These are phyloP conservation scores for Mellivora capensis DNA, from an alignment of 2,113 vertebrate genomes.

Conservation along the genomic window DNA sequence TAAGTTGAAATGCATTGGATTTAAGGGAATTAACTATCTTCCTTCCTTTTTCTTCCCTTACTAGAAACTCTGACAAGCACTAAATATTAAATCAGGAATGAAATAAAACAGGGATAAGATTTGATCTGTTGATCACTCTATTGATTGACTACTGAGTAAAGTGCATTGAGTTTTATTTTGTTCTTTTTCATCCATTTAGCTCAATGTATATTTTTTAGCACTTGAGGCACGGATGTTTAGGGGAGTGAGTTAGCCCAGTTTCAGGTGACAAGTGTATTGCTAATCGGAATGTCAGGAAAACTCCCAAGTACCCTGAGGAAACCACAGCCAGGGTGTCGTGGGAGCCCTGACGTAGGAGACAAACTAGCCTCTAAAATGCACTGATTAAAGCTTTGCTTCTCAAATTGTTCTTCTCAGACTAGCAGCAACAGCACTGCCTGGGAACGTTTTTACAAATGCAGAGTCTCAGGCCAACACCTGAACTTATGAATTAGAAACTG, in stretches of 20 bases:
- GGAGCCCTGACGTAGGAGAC: not conserved
- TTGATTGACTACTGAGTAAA: conserved; percentile 4
- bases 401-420: not conserved
- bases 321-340: not conserved
- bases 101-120: not conserved
- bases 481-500: not conserved
- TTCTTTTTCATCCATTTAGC: not conserved
- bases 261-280: not conserved
- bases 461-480: not conserved
- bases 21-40: not conserved
- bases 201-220: not conserved
- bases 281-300: not conserved
- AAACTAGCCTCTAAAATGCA: not conserved
- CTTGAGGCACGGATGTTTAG: not conserved
- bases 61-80: not conserved
- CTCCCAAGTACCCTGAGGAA: not conserved
- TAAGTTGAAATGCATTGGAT: not conserved
- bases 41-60: not conserved
- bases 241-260: not conserved
- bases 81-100: not conserved
- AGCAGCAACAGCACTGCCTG: not conserved
- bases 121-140: not conserved
- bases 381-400: not conserved
- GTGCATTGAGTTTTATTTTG: not conserved
- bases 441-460: not conserved